phyloP scores from a whole-genome alignment of 2,797 vertebrate genomes.

The Adrianichthys oophorus region DNA sequence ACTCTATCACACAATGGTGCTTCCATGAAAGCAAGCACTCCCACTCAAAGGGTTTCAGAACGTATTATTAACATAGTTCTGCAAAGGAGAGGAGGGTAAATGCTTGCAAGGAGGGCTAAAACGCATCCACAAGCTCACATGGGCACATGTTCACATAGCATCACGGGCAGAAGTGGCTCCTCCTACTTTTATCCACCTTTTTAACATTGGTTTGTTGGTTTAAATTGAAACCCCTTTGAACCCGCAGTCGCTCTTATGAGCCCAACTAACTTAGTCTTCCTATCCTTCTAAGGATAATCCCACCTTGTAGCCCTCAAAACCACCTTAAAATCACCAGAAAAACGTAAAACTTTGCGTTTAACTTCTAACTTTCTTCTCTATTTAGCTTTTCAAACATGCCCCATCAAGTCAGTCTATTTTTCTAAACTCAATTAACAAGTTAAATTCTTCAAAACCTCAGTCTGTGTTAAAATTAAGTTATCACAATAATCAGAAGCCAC shows the following conservation, averaged over 20 bases:
- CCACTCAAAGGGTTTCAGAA: slow-evolving; percentile 52
- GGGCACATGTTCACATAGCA: slow-evolving; percentile 40
- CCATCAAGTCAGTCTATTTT: slow-evolving; percentile 4
- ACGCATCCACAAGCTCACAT: slow-evolving; percentile 19
- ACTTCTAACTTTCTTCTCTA: slow-evolving; percentile 7
- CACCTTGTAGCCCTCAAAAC: slow-evolving; percentile 42
- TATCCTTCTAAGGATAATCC: too few relatives aligned
- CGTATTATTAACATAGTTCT: slow-evolving; percentile 73
- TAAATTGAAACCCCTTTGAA: slow-evolving; percentile 17
- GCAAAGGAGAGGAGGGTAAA: slow-evolving; percentile 48
- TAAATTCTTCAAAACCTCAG: slow-evolving; percentile 19
- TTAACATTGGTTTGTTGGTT: slow-evolving; percentile 11
- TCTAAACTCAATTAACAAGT: slow-evolving; percentile 33
- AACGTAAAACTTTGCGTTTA: neutral
- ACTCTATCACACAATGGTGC: slow-evolving; percentile 52
- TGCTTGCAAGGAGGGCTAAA: slow-evolving; percentile 42
- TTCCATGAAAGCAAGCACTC: slow-evolving; percentile 59
- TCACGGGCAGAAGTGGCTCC: slow-evolving; percentile 39
- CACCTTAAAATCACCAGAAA: too few relatives aligned
- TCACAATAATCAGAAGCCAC: slow-evolving; percentile 46
- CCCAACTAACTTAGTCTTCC: too few relatives aligned
- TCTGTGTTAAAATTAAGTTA: slow-evolving; percentile 45
- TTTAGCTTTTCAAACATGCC: slow-evolving; percentile 13
- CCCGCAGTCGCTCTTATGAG: too few relatives aligned
- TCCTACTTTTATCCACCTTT: slow-evolving; percentile 35